Conservation (phyloP, 2,888 invertebrate genomes). For the Odontocerum albicorne region DNA sequence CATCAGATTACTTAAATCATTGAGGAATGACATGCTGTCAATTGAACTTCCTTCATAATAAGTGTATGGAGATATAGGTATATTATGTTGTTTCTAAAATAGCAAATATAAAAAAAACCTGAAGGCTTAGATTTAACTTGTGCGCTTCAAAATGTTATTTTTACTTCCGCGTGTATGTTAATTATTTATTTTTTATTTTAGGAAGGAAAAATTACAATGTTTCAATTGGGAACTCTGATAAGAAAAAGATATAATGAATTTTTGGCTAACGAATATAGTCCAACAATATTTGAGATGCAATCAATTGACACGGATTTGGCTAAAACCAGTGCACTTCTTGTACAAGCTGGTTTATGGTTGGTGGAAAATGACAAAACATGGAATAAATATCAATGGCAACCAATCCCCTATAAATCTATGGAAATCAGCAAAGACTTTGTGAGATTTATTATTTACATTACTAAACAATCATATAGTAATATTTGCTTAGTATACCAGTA, state of each 20-base stretch:
- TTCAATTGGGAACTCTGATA: slow-evolving; percentile 58
- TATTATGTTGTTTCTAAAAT: too few relatives aligned
- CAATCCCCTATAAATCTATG: slow-evolving; percentile 61
- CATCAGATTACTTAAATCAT: too few relatives aligned
- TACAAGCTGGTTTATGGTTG: slow-evolving; percentile 72
- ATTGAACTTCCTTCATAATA: too few relatives aligned
- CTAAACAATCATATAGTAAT: too few relatives aligned
- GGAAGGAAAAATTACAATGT: slow-evolving; percentile 60
- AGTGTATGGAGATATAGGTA: too few relatives aligned
- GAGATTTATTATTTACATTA: slow-evolving; percentile 36
- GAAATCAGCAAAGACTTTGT: slow-evolving; percentile 49
- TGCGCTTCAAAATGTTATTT: too few relatives aligned
- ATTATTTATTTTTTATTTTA: too few relatives aligned
- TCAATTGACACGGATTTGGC: slow-evolving; percentile 75
- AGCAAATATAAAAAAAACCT: too few relatives aligned
- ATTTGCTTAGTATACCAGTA: too few relatives aligned
- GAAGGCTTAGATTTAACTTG: too few relatives aligned
- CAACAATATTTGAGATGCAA: slow-evolving; percentile 52
- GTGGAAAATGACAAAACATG: slow-evolving; percentile 55
- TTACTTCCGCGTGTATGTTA: too few relatives aligned
- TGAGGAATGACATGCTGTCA: too few relatives aligned
- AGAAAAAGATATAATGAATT: slow-evolving; percentile 56
- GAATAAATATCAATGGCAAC: slow-evolving; percentile 60
- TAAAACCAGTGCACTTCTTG: slow-evolving; percentile 71
- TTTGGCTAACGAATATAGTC: slow-evolving; percentile 51